These are phyloP conservation scores for Pachycephus smyrnensis DNA, from an alignment of 2,888 invertebrate species.

Conservation along the genomic window DNA sequence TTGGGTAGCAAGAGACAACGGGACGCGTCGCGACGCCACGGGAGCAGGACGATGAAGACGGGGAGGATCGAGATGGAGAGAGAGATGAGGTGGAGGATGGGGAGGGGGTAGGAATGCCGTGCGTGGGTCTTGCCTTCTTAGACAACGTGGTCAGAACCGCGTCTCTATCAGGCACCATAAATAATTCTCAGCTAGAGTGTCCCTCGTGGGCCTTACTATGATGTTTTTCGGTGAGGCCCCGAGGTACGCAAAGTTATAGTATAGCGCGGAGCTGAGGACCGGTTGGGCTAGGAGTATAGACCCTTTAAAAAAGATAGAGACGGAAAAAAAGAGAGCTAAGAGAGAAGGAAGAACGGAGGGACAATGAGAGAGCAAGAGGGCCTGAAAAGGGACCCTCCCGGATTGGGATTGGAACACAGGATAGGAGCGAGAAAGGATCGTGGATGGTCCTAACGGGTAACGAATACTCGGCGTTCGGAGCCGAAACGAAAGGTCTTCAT, in stretches of 20 bases:
- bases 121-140: slow-evolving; percentile 62
- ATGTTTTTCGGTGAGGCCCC: slow-evolving; percentile 30
- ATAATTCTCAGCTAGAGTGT: slow-evolving; percentile 55
- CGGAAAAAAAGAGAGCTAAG: neutral
- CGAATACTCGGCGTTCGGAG: neutral
- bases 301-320: slow-evolving; percentile 15
- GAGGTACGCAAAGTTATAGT: slow-evolving; percentile 3
- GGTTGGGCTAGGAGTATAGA: slow-evolving; percentile 31
- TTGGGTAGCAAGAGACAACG: neutral
- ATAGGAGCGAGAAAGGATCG: neutral
- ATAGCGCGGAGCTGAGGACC: slow-evolving; percentile 29
- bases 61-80: slow-evolving; percentile 32
- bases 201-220: slow-evolving; percentile 34
- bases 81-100: slow-evolving; percentile 33
- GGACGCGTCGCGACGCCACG: neutral
- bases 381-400: neutral
- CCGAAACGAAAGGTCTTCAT: slow-evolving; percentile 5
- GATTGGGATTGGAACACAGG: slow-evolving; percentile 2
- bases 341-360: neutral
- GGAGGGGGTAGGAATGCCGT: slow-evolving; percentile 57
- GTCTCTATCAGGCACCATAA: slow-evolving; percentile 67
- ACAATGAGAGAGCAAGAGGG: neutral
- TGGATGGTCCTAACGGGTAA: neutral
- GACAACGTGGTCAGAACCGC: slow-evolving; percentile 60
- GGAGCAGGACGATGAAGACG: slow-evolving; percentile 33